Evolutionary conservation across 1,140 invertebrate genomes (phyloP), one percentile per base, ranked within the genome.

Genomic region (Caerostris darwini): DNA sequence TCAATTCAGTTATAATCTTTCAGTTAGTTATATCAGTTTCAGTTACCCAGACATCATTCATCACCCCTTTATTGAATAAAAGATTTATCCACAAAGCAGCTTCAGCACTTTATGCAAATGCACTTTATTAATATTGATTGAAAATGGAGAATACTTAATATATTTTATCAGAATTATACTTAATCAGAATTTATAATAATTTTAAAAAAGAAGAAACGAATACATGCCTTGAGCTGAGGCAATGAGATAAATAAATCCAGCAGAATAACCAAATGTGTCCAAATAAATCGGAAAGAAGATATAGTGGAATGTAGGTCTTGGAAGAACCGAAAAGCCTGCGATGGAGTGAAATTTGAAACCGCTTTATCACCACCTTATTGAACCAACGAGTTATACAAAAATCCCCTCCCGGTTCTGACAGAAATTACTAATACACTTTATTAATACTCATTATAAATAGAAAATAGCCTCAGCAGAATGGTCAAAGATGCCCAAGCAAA

Each of bases 381-480:
- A 34, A 34, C 2, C 34, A 34, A 34, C 34, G 34, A 34, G 34
- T 34, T 34, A 34, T 34, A 34, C 0, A 34, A 0, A 34, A 34
- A 34, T 0, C 34, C 34, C 34, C 34, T 1, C 34, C 34, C 0
- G 34, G 34, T 34, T n/a, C n/a, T n/a, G n/a, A n/a, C n/a, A n/a
- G 50, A 7, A 88, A 34, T 14, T 17, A 5, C 50, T n/a, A 53
- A 19, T 12, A 6, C 12, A 61, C 50, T 53, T 64, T 67, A 8
- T 81, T 50, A 61, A 2, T 59, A 59, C n/a, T 3, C 2, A 8
- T 34, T 17, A 8, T 19, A 34, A 34, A 19, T 50, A 34, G 50
- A 19, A 50, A 88, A 88, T 67, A 67, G 53, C 34, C 67, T n/a
- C 88, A 90, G 54, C 17, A 90, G 34, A n/a, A 7, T n/a, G 67